Evolutionary conservation across 2,797 vertebrate species (phyloP).

Genomic region (Ambastaia sidthimunki): DNA sequence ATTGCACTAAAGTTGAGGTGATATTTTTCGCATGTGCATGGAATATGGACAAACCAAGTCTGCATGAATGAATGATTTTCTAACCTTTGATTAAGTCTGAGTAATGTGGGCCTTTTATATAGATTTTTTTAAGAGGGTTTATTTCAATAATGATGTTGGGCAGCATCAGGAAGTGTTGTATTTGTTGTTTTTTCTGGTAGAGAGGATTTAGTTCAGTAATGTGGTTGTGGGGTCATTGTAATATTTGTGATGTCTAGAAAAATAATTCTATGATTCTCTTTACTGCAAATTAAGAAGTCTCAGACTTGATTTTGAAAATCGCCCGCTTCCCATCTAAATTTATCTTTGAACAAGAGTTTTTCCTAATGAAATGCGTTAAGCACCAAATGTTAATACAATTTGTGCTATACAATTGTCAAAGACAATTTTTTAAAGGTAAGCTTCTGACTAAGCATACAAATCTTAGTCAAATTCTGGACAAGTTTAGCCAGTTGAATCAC

Average conservation of each 20-base stretch:
- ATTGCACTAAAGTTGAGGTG: conserved; percentile 55
- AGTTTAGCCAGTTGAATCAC: not conserved
- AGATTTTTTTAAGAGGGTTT: not conserved
- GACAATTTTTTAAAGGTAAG: not conserved
- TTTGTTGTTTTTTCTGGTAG: not conserved
- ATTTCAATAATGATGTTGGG: not conserved
- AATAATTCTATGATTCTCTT: not conserved
- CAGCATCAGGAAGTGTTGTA: not conserved
- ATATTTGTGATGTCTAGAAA: not conserved
- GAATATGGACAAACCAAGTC: conserved; percentile 25
- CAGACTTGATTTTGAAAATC: not conserved
- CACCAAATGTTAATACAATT: not conserved
- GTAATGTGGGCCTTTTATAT: conserved; percentile 47
- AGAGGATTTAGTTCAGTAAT: not conserved
- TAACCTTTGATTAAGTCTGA: conserved; percentile 31
- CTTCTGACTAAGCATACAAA: not conserved
- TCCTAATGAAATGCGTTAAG: not conserved
- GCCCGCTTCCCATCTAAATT: not conserved
- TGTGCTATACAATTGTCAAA: not conserved
- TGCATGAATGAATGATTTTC: conserved; percentile 32
- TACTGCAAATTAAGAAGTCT: not conserved
- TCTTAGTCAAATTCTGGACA: not conserved
- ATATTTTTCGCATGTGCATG: conserved; percentile 45
- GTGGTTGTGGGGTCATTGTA: not conserved
- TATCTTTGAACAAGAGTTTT: not conserved